Conservation (phyloP, 2,888 invertebrate genomes). For the Griposia aprilina region DNA sequence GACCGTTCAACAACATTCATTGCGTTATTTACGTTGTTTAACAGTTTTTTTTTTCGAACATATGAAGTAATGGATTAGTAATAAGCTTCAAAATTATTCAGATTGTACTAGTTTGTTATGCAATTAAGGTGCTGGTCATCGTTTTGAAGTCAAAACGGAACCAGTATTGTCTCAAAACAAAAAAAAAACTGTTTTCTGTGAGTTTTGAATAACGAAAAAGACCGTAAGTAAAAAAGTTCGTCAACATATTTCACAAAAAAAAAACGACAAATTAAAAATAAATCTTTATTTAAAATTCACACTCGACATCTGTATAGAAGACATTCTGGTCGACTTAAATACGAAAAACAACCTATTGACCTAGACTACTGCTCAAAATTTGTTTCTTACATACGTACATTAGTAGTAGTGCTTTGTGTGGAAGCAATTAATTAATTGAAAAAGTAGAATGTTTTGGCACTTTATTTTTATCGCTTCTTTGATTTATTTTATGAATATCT, state of each 20-base stretch:
- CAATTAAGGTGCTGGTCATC: slow-evolving; percentile 1
- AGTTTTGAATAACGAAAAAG: neutral
- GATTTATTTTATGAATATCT: neutral
- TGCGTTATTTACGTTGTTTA: no score
- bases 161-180: neutral
- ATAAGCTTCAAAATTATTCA: no score
- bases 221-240: no score
- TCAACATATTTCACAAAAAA: slow-evolving; percentile 43
- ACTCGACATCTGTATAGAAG: slow-evolving; percentile 83
- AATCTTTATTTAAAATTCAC: slow-evolving; percentile 89
- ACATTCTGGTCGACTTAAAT: slow-evolving; percentile 82
- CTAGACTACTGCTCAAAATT: slow-evolving; percentile 81
- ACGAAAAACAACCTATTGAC: slow-evolving; percentile 79
- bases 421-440: slow-evolving; percentile 16
- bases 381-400: slow-evolving; percentile 59
- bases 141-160: neutral
- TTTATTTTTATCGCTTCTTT: neutral
- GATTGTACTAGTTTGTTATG: no score
- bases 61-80: no score
- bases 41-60: no score
- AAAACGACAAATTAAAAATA: slow-evolving; percentile 79
- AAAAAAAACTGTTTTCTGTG: neutral
- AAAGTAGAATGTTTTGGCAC: neutral
- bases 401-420: slow-evolving; percentile 46
- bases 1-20: no score